Conservation (phyloP, 2,888 invertebrate genomes). For the Pilophorus perplexus region DNA sequence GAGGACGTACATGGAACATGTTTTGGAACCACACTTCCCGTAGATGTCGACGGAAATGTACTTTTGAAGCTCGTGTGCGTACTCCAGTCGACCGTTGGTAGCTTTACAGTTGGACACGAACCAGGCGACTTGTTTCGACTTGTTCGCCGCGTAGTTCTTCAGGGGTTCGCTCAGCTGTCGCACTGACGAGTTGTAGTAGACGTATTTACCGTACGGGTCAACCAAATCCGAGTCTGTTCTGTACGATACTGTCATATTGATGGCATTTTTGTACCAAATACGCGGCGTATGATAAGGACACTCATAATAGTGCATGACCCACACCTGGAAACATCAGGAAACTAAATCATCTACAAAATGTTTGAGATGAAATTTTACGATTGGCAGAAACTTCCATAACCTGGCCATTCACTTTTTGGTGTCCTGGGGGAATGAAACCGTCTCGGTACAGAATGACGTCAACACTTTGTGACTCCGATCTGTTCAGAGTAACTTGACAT, state of each 20-base stretch:
- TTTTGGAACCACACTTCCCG: constrained; percentile 81
- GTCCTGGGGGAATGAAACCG: constrained; percentile 70
- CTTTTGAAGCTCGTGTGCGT: constrained; percentile 80
- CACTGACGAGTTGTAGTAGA: no score
- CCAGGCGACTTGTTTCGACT: no score
- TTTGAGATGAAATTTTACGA: no score
- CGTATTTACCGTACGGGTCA: no score
- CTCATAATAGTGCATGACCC: constrained; percentile 91
- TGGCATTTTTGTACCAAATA: constrained; percentile 69
- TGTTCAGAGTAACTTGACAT: constrained; percentile 74
- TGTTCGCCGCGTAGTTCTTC: constrained; percentile 76
- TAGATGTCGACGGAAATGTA: no score
- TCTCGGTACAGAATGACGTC: constrained; percentile 90
- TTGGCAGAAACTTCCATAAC: no score
- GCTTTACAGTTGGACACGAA: no score
- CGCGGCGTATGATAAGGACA: constrained; percentile 94
- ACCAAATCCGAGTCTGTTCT: no score
- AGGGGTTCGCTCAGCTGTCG: constrained; percentile 57
- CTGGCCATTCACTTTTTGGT: constrained; percentile 67
- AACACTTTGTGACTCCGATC: constrained; percentile 69
- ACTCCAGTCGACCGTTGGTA: constrained; percentile 85
- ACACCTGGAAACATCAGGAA: constrained; percentile 71
- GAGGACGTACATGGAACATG: constrained; percentile 73
- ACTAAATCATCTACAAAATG: no score
- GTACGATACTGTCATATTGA: constrained; percentile 98